Base-by-base conservation (phyloP, 1,140 invertebrate species). In the Gonatopus flavifemur region DNA sequence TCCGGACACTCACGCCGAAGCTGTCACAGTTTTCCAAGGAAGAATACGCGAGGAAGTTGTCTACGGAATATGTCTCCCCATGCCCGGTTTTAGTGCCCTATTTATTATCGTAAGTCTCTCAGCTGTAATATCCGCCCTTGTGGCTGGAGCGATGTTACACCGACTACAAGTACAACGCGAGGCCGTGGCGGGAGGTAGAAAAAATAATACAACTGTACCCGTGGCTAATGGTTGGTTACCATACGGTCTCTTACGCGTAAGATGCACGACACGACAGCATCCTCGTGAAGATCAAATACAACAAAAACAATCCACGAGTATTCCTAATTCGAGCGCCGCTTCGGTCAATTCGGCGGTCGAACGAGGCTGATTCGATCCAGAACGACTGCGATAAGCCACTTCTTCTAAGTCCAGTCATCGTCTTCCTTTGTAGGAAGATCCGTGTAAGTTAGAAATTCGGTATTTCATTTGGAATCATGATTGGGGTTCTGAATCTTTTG, bases 1-100 rank as follows among this genome's bases (percentile, higher is more conserved):
- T 59, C 89, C 90, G 0, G 89, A 93, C 54, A 81, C 81, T 16
- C 84, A 85, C 30, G 83, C 86, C 13, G 89, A 93, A 72, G 85
- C 89, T 0, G 90, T 92, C 1, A 91, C 89, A 7, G 88, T 91
- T 0, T 93, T 94, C 72, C 88, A 91, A 70, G 93, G 91, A 19
- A 82, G 88, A 65, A 93, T 93, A 68, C 82, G 87, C 28, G 88
- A 91, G 69, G 91, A 93, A 72, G 88, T 94, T 1, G 88, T 94
- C 1, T 94, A 96, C 66, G 93, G 92, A 28, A 91, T 96, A 24
- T 96, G 93, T 61, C 83, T 96, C 74, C 91, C 93, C 0, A 87
- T 92, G 18, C 86, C 90, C 0, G 89, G 91, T 15, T 94, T 96
- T 66, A 91, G 91, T 55, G 85, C 90, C 3, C 80, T 94, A 6